Percentiles rank a stretch among this genome's conserved stretches.
Conservation (phyloP, 2,888 invertebrate genomes). For the Euplagia quadripunctaria region DNA sequence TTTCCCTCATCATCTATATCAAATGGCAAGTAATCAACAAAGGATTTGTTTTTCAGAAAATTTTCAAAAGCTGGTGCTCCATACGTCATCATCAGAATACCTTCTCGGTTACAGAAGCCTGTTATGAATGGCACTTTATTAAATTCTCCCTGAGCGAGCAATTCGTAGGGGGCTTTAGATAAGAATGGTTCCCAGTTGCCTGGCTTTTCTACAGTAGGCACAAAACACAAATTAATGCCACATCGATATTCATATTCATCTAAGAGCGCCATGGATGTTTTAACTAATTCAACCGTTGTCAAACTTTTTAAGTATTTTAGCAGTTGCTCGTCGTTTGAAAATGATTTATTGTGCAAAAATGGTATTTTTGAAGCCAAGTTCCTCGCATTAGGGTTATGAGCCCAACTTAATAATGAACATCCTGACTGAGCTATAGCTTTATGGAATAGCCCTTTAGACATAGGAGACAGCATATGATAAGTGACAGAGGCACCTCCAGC, state of each 20-base stretch:
- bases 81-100: slow-evolving; percentile 70
- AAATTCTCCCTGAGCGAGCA: slow-evolving; percentile 75
- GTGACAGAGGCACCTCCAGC: slow-evolving; percentile 84
- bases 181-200: slow-evolving; percentile 81
- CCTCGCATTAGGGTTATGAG: slow-evolving; percentile 68
- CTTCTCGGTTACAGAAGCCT: slow-evolving; percentile 83
- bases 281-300: slow-evolving; percentile 68
- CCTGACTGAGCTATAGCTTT: slow-evolving; percentile 86
- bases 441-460: slow-evolving; percentile 83
- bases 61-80: slow-evolving; percentile 53
- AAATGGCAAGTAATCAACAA: slow-evolving; percentile 71
- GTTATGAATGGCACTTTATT: slow-evolving; percentile 81
- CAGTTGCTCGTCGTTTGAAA: slow-evolving; percentile 61
- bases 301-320: slow-evolving; percentile 70
- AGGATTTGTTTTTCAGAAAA: slow-evolving; percentile 61
- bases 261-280: slow-evolving; percentile 63
- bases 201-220: slow-evolving; percentile 77
- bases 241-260: slow-evolving; percentile 61
- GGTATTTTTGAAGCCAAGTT: slow-evolving; percentile 69
- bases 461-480: slow-evolving; percentile 77
- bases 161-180: slow-evolving; percentile 70
- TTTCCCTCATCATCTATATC: slow-evolving; percentile 60
- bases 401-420: slow-evolving; percentile 81
- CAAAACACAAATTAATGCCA: slow-evolving; percentile 81
- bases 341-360: slow-evolving; percentile 55